phyloP scores from a whole-genome alignment of 2,113 vertebrate species.

The Synchiropus splendidus region DNA sequence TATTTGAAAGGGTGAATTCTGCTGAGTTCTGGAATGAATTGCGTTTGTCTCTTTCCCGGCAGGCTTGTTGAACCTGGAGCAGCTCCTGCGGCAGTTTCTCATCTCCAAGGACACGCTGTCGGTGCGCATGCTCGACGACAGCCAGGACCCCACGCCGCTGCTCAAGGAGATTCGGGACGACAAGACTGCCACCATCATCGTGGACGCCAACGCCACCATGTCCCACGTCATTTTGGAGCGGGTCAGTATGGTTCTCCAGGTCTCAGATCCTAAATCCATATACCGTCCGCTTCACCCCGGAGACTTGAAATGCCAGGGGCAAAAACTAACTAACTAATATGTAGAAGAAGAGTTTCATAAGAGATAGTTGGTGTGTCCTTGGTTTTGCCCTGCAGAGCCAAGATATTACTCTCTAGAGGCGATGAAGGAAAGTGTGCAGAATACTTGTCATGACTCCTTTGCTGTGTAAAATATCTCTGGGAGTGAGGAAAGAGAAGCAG shows the following conservation, averaged over 20 bases:
- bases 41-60: too few species aligned
- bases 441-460: slow-evolving; percentile 1
- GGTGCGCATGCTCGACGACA: slow-evolving; percentile 93
- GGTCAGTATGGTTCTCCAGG: slow-evolving; percentile 68
- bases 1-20: too few species aligned
- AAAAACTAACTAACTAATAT: slow-evolving; percentile 17
- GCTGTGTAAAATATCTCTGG: slow-evolving; percentile 8
- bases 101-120: slow-evolving; percentile 98
- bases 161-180: slow-evolving; percentile 96
- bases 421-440: neutral
- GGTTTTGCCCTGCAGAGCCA: slow-evolving; percentile 4
- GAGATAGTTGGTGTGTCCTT: slow-evolving; percentile 1
- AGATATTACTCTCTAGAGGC: neutral
- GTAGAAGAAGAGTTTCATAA: slow-evolving; percentile 1
- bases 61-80: slow-evolving; percentile 98
- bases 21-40: too few species aligned
- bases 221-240: slow-evolving; percentile 89
- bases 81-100: slow-evolving; percentile 92
- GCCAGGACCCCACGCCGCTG: slow-evolving; percentile 87
- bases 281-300: too few species aligned
- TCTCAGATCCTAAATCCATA: too few species aligned
- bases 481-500: too few species aligned
- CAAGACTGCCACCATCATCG: slow-evolving; percentile 94
- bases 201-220: slow-evolving; percentile 94
- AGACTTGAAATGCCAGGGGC: too few species aligned